A percentile compares a stretch with the other conserved stretches of the same genome.
Evolutionary conservation across 2,113 vertebrate species (phyloP).

Genomic region (Actenoides lindsayi): DNA sequence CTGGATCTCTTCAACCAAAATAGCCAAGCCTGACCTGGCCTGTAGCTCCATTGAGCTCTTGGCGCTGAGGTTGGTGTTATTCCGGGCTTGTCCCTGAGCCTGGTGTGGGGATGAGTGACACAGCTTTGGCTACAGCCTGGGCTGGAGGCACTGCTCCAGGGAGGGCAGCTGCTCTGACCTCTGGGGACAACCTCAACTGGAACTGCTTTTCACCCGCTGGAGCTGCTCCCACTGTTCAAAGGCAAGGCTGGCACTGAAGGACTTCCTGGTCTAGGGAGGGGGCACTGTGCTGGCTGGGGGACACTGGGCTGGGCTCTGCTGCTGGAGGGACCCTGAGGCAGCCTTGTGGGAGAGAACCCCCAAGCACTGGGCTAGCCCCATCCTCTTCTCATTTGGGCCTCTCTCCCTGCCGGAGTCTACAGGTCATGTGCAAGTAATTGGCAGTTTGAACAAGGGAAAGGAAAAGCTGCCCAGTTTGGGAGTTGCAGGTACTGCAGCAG

Average conservation of each 20-base stretch:
- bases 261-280: rapidly evolving
- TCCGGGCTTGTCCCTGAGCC: neutral
- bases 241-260: rapidly evolving
- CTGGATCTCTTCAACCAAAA: neutral
- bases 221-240: neutral
- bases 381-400: neutral
- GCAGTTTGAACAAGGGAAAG: neutral
- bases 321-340: neutral
- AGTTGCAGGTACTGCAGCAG: neutral
- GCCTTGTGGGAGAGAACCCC: neutral
- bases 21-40: neutral
- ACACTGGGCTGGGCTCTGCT: neutral
- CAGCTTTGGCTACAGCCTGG: neutral
- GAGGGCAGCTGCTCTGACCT: neutral
- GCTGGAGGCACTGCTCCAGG: neutral
- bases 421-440: neutral
- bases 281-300: neutral
- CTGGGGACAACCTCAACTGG: neutral
- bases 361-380: rapidly evolving
- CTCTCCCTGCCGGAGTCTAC: neutral
- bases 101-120: neutral
- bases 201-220: neutral
- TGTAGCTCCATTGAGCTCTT: neutral
- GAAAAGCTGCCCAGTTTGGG: neutral
- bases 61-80: neutral